Base-by-base conservation (phyloP, 2,113 vertebrate species). In the Asarcornis scutulata region DNA sequence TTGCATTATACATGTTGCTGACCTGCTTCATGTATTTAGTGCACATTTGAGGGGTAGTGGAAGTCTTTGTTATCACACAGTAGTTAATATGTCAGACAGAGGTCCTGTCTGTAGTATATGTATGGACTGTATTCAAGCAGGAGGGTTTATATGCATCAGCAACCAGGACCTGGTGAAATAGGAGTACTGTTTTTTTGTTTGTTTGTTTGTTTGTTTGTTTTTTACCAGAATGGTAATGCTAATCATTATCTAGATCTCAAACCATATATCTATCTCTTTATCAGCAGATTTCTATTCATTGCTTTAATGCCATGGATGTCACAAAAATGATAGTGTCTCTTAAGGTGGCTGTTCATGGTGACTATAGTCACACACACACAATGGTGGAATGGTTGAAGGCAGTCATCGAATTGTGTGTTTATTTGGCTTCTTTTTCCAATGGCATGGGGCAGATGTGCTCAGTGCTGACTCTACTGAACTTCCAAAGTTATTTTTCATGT, bases 351-450 rank as follows among this genome's bases (percentile, higher is more conserved):
- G 7, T 75, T 85, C 10, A 2, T 40, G 9, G n/a, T 82, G 62
- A 27, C 36, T 84, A 29, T 25, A 64, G 38, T 85, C 66, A 56
- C 36, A 77, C 60, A 32, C 17, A 32, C 21, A 44, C 34, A 27
- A 17, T 36, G 29, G 12, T 56, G 52, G 27, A 79, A n/a, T 2
- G 1, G 32, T 36, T 83, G 72, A 83, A 87, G 66, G 63, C 64
- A 71, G 36, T 73, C 75, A 22, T 56, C 23, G 46, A 76, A 13
- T 74, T 88, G 2, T 68, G 77, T 76, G 53, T 79, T 93, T 84
- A 31, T 93, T 95, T 91, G 91, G 7, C 59, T 88, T 91, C 59
- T 95, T 8, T 68, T 86, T 46, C 42, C 52, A 21, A 40, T 88
- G 50, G 27, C 46, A 48, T 12, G 11, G 55, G 58, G 6, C n/a